Evolutionary conservation across 2,888 invertebrate genomes (phyloP).

Genomic region (Prostheceraeus crozeri): DNA sequence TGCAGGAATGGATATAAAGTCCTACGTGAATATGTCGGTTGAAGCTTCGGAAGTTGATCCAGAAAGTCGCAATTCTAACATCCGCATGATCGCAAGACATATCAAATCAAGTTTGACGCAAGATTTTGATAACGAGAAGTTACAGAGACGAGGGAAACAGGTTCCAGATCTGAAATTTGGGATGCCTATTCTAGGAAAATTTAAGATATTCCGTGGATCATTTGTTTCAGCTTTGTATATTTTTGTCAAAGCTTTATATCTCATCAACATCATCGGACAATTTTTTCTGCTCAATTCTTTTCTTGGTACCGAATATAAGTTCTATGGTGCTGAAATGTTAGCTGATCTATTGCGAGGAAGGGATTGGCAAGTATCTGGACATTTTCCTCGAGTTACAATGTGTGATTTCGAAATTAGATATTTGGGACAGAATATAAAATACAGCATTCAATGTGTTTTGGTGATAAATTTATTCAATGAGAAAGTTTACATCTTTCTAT

Average conservation of each 20-base stretch:
- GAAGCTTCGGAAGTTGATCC: no score
- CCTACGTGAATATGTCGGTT: no score
- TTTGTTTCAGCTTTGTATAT: no score
- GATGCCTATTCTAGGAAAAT: no score
- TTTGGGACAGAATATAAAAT: constrained; percentile 45
- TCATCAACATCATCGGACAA: constrained; percentile 57
- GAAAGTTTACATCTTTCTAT: constrained; percentile 40
- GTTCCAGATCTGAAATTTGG: no score
- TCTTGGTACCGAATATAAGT: constrained; percentile 54
- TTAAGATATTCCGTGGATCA: no score
- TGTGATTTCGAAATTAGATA: constrained; percentile 55
- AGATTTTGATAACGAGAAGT: no score
- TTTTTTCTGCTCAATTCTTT: constrained; percentile 58
- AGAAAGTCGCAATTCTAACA: no score
- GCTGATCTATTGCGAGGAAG: constrained; percentile 56
- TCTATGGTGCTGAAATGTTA: constrained; percentile 58
- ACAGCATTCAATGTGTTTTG: constrained; percentile 46
- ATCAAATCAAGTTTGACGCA: no score
- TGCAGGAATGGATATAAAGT: no score
- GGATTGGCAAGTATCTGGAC: constrained; percentile 48
- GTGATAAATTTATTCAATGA: constrained; percentile 46
- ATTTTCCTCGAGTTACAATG: constrained; percentile 54
- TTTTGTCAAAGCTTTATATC: constrained; percentile 55
- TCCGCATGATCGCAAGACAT: no score
- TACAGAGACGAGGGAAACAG: no score